These are phyloP conservation scores for Catotricha subobsoleta DNA, from an alignment of 2,888 invertebrate species.

Conservation along the genomic window DNA sequence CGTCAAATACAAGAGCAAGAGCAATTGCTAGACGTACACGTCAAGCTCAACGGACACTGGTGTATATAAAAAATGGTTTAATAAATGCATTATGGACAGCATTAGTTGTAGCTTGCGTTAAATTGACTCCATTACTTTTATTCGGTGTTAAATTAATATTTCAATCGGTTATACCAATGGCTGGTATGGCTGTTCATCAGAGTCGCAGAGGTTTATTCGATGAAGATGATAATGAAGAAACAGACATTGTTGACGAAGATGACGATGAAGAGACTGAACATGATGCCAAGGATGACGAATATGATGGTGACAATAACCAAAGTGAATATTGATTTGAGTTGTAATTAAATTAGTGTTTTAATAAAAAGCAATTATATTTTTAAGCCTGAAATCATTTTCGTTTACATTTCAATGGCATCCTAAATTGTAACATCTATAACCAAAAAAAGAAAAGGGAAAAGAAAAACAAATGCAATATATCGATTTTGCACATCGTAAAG, in stretches of 20 bases:
- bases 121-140: not conserved
- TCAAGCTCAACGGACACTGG: not conserved
- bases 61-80: not conserved
- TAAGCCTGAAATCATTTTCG: too few relatives aligned
- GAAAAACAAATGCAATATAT: too few relatives aligned
- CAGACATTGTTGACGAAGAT: not conserved
- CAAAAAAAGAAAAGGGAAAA: too few relatives aligned
- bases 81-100: slow-evolving; percentile 1
- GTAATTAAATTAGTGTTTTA: not conserved
- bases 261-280: not conserved
- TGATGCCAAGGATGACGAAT: not conserved
- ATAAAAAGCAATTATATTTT: not conserved
- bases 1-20: too few relatives aligned
- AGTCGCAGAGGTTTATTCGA: not conserved
- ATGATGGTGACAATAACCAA: not conserved
- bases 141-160: not conserved
- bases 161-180: not conserved
- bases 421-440: too few relatives aligned
- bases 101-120: not conserved
- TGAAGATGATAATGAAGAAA: not conserved
- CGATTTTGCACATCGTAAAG: too few relatives aligned
- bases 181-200: not conserved
- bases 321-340: not conserved
- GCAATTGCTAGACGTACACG: too few relatives aligned
- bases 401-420: too few relatives aligned